Evolutionary conservation across 35 echinoderm and acorn worm genomes (phyloP).

Genomic region (Holothuria glaberrima): DNA sequence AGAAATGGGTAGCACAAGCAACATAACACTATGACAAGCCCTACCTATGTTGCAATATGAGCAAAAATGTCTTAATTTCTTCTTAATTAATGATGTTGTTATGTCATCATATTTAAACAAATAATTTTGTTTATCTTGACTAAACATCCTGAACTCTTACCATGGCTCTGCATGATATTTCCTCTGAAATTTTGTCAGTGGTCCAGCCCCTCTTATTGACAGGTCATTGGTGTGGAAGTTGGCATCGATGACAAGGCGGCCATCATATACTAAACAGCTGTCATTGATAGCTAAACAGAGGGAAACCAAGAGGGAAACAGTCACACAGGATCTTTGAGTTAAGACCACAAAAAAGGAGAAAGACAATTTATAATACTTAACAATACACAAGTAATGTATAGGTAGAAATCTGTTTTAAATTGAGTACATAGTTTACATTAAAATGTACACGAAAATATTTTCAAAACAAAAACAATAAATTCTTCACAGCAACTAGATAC

Average conservation of each 20-base stretch:
- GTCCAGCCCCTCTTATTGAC: conserved; percentile 93
- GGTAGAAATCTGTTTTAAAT: no score
- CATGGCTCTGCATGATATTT: conserved; percentile 97
- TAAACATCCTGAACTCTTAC: conserved; percentile 51
- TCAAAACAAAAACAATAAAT: no score
- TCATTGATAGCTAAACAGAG: conserved; percentile 85
- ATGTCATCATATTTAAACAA: neutral
- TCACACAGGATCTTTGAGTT: no score
- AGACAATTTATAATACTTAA: no score
- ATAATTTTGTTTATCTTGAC: no score
- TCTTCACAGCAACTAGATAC: no score
- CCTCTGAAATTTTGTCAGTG: conserved; percentile 95
- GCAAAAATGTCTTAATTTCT: neutral
- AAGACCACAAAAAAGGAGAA: no score
- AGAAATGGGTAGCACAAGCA: no score
- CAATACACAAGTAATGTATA: no score
- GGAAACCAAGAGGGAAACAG: no score
- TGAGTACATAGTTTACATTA: no score
- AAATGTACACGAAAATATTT: no score
- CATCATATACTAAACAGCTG: conserved; percentile 98
- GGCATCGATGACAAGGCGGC: conserved; percentile 89
- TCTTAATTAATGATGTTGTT: neutral
- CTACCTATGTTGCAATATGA: neutral
- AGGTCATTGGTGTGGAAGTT: conserved; percentile 98
- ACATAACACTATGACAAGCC: neutral